Evolutionary conservation across 2,888 invertebrate species (phyloP).

Genomic region (Gastrophysa polygoni): DNA sequence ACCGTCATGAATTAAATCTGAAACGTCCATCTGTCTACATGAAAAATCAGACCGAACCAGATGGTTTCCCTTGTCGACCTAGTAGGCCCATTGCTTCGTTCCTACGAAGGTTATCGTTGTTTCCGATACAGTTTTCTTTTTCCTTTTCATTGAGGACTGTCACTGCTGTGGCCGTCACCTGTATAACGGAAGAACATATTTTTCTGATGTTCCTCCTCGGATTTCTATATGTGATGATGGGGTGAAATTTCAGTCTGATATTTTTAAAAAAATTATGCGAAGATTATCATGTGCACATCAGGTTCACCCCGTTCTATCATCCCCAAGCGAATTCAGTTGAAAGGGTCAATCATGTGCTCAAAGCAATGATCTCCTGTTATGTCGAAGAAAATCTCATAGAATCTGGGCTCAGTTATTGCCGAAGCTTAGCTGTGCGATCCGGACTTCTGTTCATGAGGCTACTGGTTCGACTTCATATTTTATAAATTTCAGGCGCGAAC

Average conservation of each 20-base stretch:
- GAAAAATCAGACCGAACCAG: no score
- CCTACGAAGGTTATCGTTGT: neutral
- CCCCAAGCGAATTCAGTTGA: conserved; percentile 48
- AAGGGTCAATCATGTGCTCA: conserved; percentile 42
- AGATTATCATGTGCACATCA: neutral
- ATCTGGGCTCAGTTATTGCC: conserved; percentile 32
- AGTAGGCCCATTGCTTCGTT: neutral
- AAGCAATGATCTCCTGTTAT: conserved; percentile 44
- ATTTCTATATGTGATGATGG: conserved; percentile 10
- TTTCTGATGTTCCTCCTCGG: neutral
- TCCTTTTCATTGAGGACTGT: neutral
- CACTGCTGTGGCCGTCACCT: neutral
- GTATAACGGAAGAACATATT: conserved; percentile 3
- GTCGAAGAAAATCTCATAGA: conserved; percentile 40
- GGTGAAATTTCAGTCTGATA: neutral
- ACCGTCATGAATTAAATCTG: no score
- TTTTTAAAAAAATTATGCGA: conserved; percentile 1
- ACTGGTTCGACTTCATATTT: conserved; percentile 29
- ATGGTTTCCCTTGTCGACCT: conserved; percentile 3
- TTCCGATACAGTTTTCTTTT: conserved; percentile 1
- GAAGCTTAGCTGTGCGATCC: conserved; percentile 31
- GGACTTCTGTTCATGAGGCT: conserved; percentile 32
- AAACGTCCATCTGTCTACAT: no score
- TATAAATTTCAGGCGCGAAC: conserved; percentile 27
- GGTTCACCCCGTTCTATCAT: conserved; percentile 32